These are phyloP conservation scores for Drosophila lowei DNA, from an alignment of 1,140 invertebrate species.

Conservation along the genomic window DNA sequence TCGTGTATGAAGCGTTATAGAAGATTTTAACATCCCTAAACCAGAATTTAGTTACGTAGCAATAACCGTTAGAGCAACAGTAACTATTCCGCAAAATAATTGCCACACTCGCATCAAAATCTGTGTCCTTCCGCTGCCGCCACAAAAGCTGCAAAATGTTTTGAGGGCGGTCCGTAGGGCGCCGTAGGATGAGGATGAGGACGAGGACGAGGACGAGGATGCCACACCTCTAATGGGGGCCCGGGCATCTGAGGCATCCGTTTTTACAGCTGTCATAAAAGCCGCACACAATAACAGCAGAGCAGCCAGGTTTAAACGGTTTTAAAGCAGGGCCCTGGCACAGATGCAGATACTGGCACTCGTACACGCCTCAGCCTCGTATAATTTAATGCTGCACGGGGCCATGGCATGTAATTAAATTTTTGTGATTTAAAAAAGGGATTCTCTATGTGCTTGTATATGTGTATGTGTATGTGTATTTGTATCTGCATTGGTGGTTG, in stretches of 20 bases:
- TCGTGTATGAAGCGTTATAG: background rate
- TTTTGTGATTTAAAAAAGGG: slow-evolving; percentile 76
- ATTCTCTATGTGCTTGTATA: slow-evolving; percentile 2
- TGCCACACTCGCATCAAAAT: slow-evolving; percentile 59
- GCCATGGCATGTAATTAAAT: slow-evolving; percentile 75
- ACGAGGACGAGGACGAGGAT: no score
- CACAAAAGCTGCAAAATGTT: slow-evolving; percentile 52
- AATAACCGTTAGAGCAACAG: slow-evolving; percentile 5
- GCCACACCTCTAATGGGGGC: no score
- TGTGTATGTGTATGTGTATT: background rate
- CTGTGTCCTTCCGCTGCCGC: slow-evolving; percentile 31
- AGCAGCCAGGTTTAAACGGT: slow-evolving; percentile 38
- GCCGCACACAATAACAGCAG: slow-evolving; percentile 38
- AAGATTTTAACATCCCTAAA: slow-evolving; percentile 14
- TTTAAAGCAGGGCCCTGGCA: slow-evolving; percentile 45
- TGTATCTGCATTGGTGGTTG: background rate
- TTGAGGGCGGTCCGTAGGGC: slow-evolving; percentile 12
- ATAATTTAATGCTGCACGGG: slow-evolving; percentile 65
- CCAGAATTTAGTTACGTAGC: slow-evolving; percentile 8
- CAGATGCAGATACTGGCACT: slow-evolving; percentile 27
- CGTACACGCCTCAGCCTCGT: slow-evolving; percentile 25
- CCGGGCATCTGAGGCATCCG: slow-evolving; percentile 46
- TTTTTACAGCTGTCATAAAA: slow-evolving; percentile 78
- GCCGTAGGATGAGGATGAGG: background rate
- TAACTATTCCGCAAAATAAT: slow-evolving; percentile 63